These are phyloP conservation scores for Cygnus olor DNA, from an alignment of 2,797 vertebrate species.

Conservation along the genomic window DNA sequence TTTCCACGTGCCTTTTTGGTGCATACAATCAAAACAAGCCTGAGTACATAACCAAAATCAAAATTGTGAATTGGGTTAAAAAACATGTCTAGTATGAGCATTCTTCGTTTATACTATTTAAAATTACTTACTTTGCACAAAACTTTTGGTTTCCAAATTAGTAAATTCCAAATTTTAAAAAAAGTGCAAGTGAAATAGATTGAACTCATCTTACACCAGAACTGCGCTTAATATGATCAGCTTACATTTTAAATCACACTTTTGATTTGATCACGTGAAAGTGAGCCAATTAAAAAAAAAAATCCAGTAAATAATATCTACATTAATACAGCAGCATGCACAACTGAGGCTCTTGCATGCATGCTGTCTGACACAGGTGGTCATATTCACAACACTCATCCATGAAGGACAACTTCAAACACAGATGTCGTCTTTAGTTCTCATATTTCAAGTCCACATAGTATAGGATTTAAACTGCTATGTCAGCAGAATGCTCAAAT, in stretches of 20 bases:
- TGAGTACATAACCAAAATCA: neutral
- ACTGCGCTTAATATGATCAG: neutral
- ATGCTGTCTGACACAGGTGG: neutral
- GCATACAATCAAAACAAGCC: neutral
- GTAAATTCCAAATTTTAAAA: neutral
- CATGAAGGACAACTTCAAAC: neutral
- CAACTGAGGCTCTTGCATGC: neutral
- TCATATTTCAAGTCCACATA: neutral
- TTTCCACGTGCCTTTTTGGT: neutral
- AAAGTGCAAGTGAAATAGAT: neutral
- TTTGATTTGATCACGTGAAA: neutral
- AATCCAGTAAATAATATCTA: neutral
- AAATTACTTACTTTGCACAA: neutral
- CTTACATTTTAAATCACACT: neutral
- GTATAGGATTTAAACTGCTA: neutral
- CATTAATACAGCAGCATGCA: neutral
- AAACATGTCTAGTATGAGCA: neutral
- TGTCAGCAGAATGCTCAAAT: neutral
- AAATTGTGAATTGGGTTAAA: neutral
- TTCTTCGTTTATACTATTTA: neutral
- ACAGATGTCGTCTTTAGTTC: neutral
- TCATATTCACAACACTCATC: neutral
- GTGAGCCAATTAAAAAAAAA: neutral
- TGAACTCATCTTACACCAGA: neutral
- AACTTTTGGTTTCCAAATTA: neutral